phyloP scores from a whole-genome alignment of 2,888 invertebrate genomes.

The Hydriomena furcata region DNA sequence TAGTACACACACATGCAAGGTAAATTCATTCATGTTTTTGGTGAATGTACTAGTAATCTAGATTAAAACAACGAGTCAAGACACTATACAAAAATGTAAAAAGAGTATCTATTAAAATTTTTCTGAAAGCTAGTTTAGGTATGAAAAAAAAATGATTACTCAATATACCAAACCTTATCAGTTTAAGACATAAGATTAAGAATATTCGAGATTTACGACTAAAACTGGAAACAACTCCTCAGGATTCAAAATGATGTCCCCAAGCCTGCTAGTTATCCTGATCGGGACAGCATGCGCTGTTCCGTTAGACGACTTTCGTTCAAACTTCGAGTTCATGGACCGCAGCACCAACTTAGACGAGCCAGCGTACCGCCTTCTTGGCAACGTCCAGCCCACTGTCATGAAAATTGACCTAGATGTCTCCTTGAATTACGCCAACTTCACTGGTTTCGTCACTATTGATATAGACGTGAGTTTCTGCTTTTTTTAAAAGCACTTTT shows the following conservation, averaged over 20 bases:
- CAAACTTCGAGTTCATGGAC: slow-evolving; percentile 59
- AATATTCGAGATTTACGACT: too few species aligned
- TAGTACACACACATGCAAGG: too few species aligned
- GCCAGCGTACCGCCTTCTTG: slow-evolving; percentile 59
- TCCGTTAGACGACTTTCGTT: slow-evolving; percentile 56
- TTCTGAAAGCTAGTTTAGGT: too few species aligned
- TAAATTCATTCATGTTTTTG: too few species aligned
- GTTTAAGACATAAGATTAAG: too few species aligned
- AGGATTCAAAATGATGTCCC: slow-evolving; percentile 61
- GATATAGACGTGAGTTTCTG: slow-evolving; percentile 58
- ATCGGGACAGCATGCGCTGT: slow-evolving; percentile 51
- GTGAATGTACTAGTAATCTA: too few species aligned
- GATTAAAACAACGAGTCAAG: too few species aligned
- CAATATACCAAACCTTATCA: too few species aligned
- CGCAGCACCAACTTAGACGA: slow-evolving; percentile 59
- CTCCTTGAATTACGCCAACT: slow-evolving; percentile 50
- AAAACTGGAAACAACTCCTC: too few species aligned
- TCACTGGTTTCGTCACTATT: slow-evolving; percentile 57
- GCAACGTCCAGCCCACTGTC: slow-evolving; percentile 57
- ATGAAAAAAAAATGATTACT: too few species aligned
- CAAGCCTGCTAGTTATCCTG: slow-evolving; percentile 48
- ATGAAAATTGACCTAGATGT: slow-evolving; percentile 64
- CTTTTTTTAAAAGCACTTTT: not conserved
- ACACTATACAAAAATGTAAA: too few species aligned
- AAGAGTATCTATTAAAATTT: too few species aligned